These are phyloP conservation scores for Eupleurogrammus muticus DNA, from an alignment of 2,797 vertebrate species.

Conservation along the genomic window DNA sequence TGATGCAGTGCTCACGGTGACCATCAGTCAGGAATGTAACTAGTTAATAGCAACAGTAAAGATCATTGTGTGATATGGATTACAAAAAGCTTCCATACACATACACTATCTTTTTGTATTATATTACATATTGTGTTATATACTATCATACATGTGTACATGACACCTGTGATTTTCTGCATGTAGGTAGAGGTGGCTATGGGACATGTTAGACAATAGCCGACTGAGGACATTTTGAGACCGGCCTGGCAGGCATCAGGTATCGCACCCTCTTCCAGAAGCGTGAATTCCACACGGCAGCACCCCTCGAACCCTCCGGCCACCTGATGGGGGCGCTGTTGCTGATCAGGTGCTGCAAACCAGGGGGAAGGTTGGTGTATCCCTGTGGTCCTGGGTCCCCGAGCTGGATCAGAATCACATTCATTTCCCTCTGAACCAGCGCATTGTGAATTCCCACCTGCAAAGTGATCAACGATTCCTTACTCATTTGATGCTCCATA, in stretches of 20 bases:
- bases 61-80: too few relatives aligned
- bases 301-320: conserved; percentile 59
- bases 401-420: conserved; percentile 89
- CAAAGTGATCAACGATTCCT: background rate
- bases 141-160: background rate
- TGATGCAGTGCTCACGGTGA: too few relatives aligned
- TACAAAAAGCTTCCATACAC: too few relatives aligned
- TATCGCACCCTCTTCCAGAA: conserved; percentile 91
- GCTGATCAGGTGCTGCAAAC: conserved; percentile 85
- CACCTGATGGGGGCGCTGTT: conserved; percentile 85
- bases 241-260: conserved; percentile 81
- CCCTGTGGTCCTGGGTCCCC: conserved; percentile 58
- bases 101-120: too few relatives aligned
- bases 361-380: conserved; percentile 76
- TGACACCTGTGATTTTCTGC: background rate
- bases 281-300: conserved; percentile 62
- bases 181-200: background rate
- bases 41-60: too few relatives aligned
- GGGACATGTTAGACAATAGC: conserved; percentile 1
- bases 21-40: too few relatives aligned
- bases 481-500: too few relatives aligned
- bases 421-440: conserved; percentile 83
- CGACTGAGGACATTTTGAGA: background rate
- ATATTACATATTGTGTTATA: too few relatives aligned
- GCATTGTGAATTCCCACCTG: conserved; percentile 85